Evolutionary conservation across 2,888 invertebrate species (phyloP), one percentile per base, ranked within the genome.

Genomic region (Stratiomys singularior): DNA sequence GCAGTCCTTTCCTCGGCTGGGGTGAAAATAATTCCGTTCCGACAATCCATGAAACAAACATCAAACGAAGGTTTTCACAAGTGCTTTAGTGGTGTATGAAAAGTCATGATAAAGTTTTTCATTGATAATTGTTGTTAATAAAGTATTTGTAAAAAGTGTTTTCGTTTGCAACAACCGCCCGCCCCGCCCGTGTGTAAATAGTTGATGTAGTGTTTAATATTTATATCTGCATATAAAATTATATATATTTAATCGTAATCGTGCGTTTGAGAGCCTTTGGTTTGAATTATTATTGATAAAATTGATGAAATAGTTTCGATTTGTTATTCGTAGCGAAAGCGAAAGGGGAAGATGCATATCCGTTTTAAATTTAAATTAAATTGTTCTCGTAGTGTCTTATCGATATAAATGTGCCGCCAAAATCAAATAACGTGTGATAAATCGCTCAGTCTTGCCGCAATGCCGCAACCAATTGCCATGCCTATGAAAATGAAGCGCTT

Each of bases 1-100:
- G 74, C 60, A 37, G 74, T 74, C 60, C 60, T 58, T 44, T 58
- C 7, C n/a, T 30, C 58, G 58, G 27, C 30, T 44, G 23, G 74
- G 44, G 74, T 60, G 69, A 74, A 74, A 58, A 11, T 2, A 58
- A 74, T 37, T 44, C 60, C 21, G 74, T 37, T 58, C 37, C 74
- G 60, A 46, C 58, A 58, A 37, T 23, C 13, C 15, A 72, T 21
- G 37, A 58, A 23, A 74, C 3, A 69, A 69, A 69, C 69, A 69
- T 15, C 47, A 46, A 76, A 63, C 63, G 47, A 76, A 72, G 77
- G 72, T 77, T 74, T 72, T 77, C 77, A 77, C 74, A 77, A 77
- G 77, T 77, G 77, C 77, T 72, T 77, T 77, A 77, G 77, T 74
- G 74, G 28, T 74, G 30, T 60, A 74, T 74, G 69, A n/a, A 69